These are phyloP conservation scores for Actinopyga echinites DNA, from an alignment of 53 echinoderm and acorn worm species.

Conservation along the genomic window DNA sequence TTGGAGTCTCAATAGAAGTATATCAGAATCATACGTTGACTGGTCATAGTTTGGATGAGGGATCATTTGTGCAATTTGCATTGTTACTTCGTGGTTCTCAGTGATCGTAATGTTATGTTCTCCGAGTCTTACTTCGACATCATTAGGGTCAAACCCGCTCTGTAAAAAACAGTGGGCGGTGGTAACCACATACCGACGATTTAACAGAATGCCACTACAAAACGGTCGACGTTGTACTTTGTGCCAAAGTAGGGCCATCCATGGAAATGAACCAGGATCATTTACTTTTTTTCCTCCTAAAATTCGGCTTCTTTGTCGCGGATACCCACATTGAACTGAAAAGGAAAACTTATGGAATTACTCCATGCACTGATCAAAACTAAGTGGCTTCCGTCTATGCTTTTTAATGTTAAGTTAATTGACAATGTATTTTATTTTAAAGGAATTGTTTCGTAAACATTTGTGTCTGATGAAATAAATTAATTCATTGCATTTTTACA, in stretches of 20 bases:
- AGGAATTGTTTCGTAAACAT: no score
- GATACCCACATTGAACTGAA: slow-evolving; percentile 72
- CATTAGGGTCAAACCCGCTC: not conserved
- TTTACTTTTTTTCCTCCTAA: slow-evolving; percentile 72
- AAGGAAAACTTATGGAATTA: not conserved
- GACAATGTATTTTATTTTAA: no score
- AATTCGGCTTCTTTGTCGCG: slow-evolving; percentile 70
- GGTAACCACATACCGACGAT: slow-evolving; percentile 78
- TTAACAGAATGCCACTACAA: slow-evolving; percentile 83
- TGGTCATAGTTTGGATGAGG: slow-evolving; percentile 70
- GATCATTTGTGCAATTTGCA: slow-evolving; percentile 68
- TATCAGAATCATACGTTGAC: slow-evolving; percentile 82
- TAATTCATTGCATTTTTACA: no score
- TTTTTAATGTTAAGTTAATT: no score
- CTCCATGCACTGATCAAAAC: not conserved
- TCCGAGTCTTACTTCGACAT: slow-evolving; percentile 72
- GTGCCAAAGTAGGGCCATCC: slow-evolving; percentile 86
- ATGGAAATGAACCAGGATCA: slow-evolving; percentile 71
- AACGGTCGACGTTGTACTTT: slow-evolving; percentile 50
- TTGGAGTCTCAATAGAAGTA: slow-evolving; percentile 76
- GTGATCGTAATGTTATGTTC: slow-evolving; percentile 63
- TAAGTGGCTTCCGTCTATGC: not conserved
- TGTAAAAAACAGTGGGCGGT: slow-evolving; percentile 84
- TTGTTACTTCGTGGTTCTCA: slow-evolving; percentile 56
- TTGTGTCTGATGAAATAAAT: no score